Percentiles rank a stretch among this genome's conserved stretches.
Conservation (phyloP, 2,113 vertebrate species). For the Anguilla japonica region DNA sequence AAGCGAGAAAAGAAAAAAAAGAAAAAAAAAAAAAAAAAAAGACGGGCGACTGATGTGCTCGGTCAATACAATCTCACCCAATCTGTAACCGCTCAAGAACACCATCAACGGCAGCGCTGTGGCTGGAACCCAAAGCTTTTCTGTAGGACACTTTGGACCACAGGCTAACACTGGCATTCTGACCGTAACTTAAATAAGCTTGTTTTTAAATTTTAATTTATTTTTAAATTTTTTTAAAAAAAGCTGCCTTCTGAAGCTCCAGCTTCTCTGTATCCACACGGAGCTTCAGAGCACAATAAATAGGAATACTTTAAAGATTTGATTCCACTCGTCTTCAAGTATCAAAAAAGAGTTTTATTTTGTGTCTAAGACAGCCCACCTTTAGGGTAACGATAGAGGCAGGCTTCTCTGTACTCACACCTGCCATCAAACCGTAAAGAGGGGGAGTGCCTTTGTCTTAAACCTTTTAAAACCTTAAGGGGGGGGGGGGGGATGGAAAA, state of each 20-base stretch:
- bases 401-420: slow-evolving; percentile 88
- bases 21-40: slow-evolving; percentile 7
- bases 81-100: slow-evolving; percentile 28
- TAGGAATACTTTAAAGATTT: slow-evolving; percentile 78
- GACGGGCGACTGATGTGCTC: slow-evolving; percentile 42
- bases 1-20: slow-evolving; percentile 34
- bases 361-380: slow-evolving; percentile 56
- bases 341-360: slow-evolving; percentile 64
- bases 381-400: slow-evolving; percentile 60
- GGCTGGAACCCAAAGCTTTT: slow-evolving; percentile 81
- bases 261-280: slow-evolving; percentile 91
- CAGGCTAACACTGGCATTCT: slow-evolving; percentile 68
- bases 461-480: slow-evolving; percentile 50
- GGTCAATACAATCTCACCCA: slow-evolving; percentile 51
- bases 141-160: slow-evolving; percentile 83
- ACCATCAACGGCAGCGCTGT: slow-evolving; percentile 64
- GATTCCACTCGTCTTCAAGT: slow-evolving; percentile 69
- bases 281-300: slow-evolving; percentile 85
- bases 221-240: slow-evolving; percentile 30
- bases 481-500: background rate
- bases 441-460: slow-evolving; percentile 43
- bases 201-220: slow-evolving; percentile 20
- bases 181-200: slow-evolving; percentile 60
- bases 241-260: slow-evolving; percentile 81
- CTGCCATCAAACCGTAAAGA: slow-evolving; percentile 67